Percentiles rank a stretch among this genome's conserved stretches.
Evolutionary conservation across 2,113 vertebrate genomes (phyloP).

Genomic region (Pollimyrus isidori): DNA sequence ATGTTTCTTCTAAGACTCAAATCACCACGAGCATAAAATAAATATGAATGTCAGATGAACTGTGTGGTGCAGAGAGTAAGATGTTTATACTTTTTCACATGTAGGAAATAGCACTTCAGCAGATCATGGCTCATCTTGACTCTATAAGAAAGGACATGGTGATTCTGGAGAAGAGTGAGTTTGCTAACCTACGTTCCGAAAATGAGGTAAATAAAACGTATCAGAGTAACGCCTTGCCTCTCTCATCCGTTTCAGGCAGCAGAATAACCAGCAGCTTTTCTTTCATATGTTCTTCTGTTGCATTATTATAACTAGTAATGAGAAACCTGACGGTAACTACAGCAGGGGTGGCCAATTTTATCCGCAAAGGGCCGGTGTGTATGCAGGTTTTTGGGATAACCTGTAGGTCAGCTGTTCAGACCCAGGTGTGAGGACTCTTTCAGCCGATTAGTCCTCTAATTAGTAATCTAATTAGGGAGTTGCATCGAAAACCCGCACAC

Average conservation of each 20-base stretch:
- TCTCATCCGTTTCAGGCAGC: background rate
- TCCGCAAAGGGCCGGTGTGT: too few species aligned
- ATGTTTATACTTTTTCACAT: conserved; percentile 31
- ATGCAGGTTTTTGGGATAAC: too few species aligned
- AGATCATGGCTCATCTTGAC: conserved; percentile 91
- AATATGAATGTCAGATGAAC: background rate
- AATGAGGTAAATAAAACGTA: conserved; percentile 64
- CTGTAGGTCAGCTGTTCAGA: too few species aligned
- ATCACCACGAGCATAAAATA: background rate
- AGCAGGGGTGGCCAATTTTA: too few species aligned
- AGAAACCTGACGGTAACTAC: background rate
- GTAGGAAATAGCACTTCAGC: conserved; percentile 88
- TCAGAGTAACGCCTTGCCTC: background rate
- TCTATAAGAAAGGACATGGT: conserved; percentile 97
- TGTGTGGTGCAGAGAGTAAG: background rate
- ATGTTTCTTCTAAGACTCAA: conserved; percentile 11
- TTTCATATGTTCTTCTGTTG: background rate
- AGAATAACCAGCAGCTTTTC: background rate
- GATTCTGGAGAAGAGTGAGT: conserved; percentile 97
- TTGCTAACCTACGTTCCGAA: conserved; percentile 85
- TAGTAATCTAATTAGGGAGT: too few species aligned
- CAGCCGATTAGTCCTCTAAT: too few species aligned
- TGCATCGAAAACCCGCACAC: too few species aligned
- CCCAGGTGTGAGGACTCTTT: too few species aligned
- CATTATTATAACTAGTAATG: background rate